A percentile compares a stretch with the other conserved stretches of the same genome.
These are phyloP conservation scores for Mionectes olivaceus DNA, from an alignment of 2,797 vertebrate species.

Conservation along the genomic window DNA sequence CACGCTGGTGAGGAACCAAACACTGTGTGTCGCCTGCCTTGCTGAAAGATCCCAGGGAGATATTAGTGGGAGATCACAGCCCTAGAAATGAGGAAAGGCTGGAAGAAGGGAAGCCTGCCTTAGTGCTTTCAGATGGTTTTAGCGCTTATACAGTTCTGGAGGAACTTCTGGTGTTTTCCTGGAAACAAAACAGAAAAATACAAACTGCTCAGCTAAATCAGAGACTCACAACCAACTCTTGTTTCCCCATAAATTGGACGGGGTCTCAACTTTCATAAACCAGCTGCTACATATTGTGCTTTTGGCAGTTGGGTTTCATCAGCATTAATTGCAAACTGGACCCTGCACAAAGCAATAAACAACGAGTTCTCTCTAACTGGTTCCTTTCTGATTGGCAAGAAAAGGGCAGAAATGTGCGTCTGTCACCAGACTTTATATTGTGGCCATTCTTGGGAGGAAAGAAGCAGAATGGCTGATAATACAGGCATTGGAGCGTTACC, in stretches of 20 bases:
- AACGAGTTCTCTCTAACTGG: neutral
- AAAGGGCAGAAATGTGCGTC: neutral
- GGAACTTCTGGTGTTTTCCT: conserved; percentile 65
- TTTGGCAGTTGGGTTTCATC: conserved; percentile 65
- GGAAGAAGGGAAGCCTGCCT: conserved; percentile 20
- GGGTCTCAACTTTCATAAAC: conserved; percentile 56
- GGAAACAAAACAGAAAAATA: conserved; percentile 50
- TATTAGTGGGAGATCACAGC: conserved; percentile 34
- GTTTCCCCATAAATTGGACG: conserved; percentile 55
- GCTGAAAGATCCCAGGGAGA: conserved; percentile 56
- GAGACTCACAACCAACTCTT: conserved; percentile 41
- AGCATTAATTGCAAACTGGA: conserved; percentile 60
- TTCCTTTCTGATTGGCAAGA: conserved; percentile 26
- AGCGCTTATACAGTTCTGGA: conserved; percentile 24
- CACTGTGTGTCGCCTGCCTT: conserved; percentile 7
- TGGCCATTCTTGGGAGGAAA: neutral
- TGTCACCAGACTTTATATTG: neutral
- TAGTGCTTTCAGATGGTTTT: conserved; percentile 59
- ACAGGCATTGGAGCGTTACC: neutral
- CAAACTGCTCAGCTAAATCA: conserved; percentile 49
- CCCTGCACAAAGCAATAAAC: conserved; percentile 52
- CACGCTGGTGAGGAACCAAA: neutral
- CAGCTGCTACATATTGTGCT: conserved; percentile 61
- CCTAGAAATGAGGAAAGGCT: conserved; percentile 46
- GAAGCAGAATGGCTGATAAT: neutral